Evolutionary conservation across 2,888 invertebrate species (phyloP).

Genomic region (Phalera bucephala): DNA sequence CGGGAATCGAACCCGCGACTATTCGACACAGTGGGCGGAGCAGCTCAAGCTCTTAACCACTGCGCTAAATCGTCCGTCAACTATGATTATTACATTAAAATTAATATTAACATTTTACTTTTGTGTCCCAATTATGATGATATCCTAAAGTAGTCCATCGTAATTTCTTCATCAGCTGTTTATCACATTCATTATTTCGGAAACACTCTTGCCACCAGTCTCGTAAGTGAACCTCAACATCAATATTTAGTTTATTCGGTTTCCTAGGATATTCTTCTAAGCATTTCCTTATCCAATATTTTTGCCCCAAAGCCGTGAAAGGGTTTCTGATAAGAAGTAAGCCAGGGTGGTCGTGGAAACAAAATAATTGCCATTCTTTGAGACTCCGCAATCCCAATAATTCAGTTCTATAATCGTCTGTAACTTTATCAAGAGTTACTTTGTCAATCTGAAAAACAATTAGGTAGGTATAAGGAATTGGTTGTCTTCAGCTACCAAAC

Average conservation of each 20-base stretch:
- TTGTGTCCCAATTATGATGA: conserved; percentile 99
- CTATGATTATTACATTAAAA: too few relatives aligned
- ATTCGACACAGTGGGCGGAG: too few relatives aligned
- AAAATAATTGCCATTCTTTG: conserved; percentile 85
- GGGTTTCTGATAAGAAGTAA: conserved; percentile 92
- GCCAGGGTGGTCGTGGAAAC: conserved; percentile 86
- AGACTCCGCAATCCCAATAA: conserved; percentile 49
- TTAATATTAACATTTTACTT: conserved; percentile 84
- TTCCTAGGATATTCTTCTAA: conserved; percentile 88
- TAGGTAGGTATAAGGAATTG: too few relatives aligned
- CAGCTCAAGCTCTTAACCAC: too few relatives aligned
- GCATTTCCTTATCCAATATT: conserved; percentile 92
- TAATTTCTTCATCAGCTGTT: conserved; percentile 76
- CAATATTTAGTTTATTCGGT: conserved; percentile 88
- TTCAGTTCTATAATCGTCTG: conserved; percentile 42
- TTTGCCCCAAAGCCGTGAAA: conserved; percentile 89
- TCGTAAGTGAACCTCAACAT: conserved; percentile 66
- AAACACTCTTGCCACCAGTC: conserved; percentile 87
- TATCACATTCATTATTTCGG: conserved; percentile 59
- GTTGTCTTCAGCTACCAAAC: too few relatives aligned
- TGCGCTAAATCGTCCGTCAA: too few relatives aligned
- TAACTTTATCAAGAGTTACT: conserved; percentile 5
- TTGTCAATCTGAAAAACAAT: conserved; percentile 17
- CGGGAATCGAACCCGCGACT: too few relatives aligned
- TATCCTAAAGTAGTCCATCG: conserved; percentile 98